These are phyloP conservation scores for Rallus crepitans DNA, from an alignment of 2,797 vertebrate genomes.

Conservation along the genomic window DNA sequence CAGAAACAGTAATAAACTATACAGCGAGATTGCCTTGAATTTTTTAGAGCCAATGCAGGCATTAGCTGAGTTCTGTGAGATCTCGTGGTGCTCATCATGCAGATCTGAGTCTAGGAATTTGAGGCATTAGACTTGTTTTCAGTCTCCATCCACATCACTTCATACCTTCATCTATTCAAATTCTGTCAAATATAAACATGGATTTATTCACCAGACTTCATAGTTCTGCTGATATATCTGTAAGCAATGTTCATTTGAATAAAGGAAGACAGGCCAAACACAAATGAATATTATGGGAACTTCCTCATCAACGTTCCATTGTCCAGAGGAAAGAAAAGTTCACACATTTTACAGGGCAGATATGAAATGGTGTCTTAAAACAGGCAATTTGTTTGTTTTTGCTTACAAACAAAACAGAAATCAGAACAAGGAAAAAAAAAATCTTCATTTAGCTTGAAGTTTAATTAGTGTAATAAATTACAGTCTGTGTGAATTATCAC, in stretches of 20 bases:
- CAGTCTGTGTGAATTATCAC: not conserved
- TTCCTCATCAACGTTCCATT: not conserved
- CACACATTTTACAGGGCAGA: not conserved
- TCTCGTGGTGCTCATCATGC: rapidly evolving
- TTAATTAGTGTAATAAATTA: conserved; percentile 31
- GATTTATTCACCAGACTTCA: not conserved
- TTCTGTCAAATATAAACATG: not conserved
- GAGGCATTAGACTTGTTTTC: not conserved
- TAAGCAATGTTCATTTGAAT: not conserved
- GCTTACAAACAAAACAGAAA: not conserved
- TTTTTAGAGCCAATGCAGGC: not conserved
- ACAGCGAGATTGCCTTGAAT: not conserved
- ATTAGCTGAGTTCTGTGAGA: not conserved
- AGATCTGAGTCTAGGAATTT: not conserved
- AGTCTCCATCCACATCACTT: not conserved
- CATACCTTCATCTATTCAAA: not conserved
- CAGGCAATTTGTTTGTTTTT: not conserved
- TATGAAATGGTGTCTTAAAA: not conserved
- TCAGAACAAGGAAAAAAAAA: not conserved
- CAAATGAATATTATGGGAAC: not conserved
- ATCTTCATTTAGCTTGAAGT: not conserved
- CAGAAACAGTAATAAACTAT: not conserved
- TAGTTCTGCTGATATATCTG: not conserved
- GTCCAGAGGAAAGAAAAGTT: not conserved
- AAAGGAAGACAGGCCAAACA: not conserved